Conservation (phyloP, 2,797 vertebrate genomes). For the Eulemur rubriventer region DNA sequence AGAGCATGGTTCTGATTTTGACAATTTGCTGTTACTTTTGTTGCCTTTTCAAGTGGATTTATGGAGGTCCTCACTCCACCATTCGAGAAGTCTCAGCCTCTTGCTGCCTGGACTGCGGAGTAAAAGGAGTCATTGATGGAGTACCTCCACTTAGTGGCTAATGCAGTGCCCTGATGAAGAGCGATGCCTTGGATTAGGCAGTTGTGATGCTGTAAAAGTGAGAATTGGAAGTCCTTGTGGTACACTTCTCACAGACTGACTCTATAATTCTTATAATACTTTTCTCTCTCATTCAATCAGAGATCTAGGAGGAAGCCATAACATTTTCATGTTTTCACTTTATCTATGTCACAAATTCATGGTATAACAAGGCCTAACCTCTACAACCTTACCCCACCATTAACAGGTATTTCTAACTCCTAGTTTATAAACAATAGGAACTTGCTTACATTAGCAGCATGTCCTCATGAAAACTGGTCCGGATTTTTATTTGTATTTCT, state of each 20-base stretch:
- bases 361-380: neutral
- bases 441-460: neutral
- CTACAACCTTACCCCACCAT: neutral
- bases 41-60: neutral
- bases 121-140: neutral
- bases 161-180: neutral
- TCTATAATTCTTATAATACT: neutral
- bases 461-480: neutral
- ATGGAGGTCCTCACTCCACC: neutral
- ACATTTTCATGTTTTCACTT: neutral
- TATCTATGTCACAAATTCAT: neutral
- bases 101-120: neutral
- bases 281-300: neutral
- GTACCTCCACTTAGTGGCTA: neutral
- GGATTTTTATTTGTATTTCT: neutral
- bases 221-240: neutral
- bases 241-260: neutral
- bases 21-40: neutral
- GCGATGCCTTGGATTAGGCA: neutral
- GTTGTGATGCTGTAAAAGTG: neutral
- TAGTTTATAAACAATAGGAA: neutral
- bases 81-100: neutral
- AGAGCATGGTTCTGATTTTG: neutral
- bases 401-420: neutral
- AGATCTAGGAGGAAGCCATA: neutral